These are phyloP conservation scores for Empis stercorea DNA, from an alignment of 2,888 invertebrate genomes.

Conservation along the genomic window DNA sequence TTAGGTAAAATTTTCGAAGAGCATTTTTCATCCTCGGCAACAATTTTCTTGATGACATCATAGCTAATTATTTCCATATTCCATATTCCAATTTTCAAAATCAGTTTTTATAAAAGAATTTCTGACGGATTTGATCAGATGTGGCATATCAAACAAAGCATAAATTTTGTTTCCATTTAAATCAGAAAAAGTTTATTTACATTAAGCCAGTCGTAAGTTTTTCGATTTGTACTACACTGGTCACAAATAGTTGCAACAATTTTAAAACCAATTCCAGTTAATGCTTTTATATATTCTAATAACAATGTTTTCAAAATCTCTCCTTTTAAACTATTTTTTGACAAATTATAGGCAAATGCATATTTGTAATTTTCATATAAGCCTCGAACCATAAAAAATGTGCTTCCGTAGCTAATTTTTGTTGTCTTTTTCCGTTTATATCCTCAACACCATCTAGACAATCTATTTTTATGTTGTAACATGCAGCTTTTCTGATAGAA, in stretches of 20 bases:
- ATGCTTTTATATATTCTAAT: background rate
- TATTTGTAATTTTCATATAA: background rate
- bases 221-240: background rate
- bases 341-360: background rate
- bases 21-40: background rate
- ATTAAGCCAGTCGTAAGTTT: background rate
- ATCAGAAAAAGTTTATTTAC: background rate
- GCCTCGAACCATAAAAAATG: background rate
- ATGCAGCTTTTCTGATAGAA: background rate
- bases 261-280: background rate
- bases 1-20: background rate
- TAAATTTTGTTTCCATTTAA: background rate
- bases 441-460: background rate
- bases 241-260: background rate
- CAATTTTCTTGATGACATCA: background rate
- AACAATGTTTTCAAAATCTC: background rate
- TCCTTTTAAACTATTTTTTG: background rate
- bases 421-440: background rate
- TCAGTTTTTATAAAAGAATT: background rate
- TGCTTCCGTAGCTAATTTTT: background rate
- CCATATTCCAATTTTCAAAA: background rate
- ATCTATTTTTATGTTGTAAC: background rate
- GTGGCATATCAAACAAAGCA: background rate
- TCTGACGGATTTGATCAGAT: background rate
- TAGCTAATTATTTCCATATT: background rate